Evolutionary conservation across 2,113 vertebrate genomes (phyloP).

Genomic region (Alethe diademata): DNA sequence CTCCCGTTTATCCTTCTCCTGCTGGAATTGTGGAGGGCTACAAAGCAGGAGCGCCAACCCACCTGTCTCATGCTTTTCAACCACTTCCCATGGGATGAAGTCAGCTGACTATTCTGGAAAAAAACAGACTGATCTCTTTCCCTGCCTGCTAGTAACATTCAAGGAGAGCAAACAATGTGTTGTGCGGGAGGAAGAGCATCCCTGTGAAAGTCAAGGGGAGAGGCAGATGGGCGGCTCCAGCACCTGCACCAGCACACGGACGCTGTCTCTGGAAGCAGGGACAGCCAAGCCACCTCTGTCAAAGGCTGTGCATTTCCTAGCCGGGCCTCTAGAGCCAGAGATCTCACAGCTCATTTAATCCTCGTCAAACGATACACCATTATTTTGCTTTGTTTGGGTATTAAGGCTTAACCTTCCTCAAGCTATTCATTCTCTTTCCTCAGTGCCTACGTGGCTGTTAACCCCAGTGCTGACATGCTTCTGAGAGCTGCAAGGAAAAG

Average conservation of each 20-base stretch:
- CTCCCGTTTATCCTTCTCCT: constrained; percentile 46
- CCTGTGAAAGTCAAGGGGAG: background rate
- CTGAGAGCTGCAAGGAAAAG: background rate
- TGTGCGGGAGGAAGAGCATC: background rate
- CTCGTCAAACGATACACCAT: background rate
- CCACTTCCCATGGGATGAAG: constrained; percentile 7
- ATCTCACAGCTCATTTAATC: background rate
- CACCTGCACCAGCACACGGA: background rate
- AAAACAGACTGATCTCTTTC: background rate
- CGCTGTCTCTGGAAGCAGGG: background rate
- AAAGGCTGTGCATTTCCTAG: background rate
- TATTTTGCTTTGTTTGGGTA: constrained; percentile 4
- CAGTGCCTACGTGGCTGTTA: background rate
- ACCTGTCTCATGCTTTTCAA: constrained; percentile 35
- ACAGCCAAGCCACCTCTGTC: background rate
- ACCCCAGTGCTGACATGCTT: background rate
- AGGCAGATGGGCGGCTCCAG: background rate
- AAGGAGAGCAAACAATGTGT: background rate
- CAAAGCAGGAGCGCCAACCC: background rate
- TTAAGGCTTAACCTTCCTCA: background rate
- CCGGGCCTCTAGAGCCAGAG: background rate
- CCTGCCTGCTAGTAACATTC: background rate
- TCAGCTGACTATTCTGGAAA: background rate
- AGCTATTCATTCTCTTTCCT: background rate
- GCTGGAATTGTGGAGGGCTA: constrained; percentile 46